phyloP scores from a whole-genome alignment of 30 jellyfish, hydroid and myxozoan genomes.

The Hydractinia echinata region DNA sequence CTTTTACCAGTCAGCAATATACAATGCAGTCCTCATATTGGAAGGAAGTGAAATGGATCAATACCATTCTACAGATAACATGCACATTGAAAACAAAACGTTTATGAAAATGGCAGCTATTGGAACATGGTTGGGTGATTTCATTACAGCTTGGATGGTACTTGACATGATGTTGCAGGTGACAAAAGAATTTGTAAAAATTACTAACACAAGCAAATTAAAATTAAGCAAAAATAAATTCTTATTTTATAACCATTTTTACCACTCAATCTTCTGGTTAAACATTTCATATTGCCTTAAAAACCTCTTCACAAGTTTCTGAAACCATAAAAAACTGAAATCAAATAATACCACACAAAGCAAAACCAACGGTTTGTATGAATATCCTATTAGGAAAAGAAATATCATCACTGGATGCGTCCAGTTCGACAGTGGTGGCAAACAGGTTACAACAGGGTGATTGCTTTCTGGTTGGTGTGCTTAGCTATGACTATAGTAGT shows the following conservation, averaged over 20 bases:
- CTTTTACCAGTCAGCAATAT: constrained; percentile 20
- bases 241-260: too few relatives aligned
- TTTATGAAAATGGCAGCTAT: constrained; percentile 44
- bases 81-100: constrained; percentile 29
- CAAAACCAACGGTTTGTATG: neutral
- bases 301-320: neutral
- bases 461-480: constrained; percentile 30
- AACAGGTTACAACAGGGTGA: constrained; percentile 18
- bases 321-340: too few relatives aligned
- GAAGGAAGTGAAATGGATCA: constrained; percentile 18
- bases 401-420: constrained; percentile 29
- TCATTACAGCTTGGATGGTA: constrained; percentile 55
- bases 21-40: constrained; percentile 19
- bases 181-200: too few relatives aligned
- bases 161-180: constrained; percentile 60
- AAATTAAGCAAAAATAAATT: too few relatives aligned
- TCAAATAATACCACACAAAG: too few relatives aligned
- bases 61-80: neutral
- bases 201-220: too few relatives aligned
- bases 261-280: neutral
- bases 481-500: constrained; percentile 15
- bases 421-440: constrained; percentile 23
- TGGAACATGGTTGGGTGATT: constrained; percentile 49
- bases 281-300: neutral
- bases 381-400: constrained; percentile 16